Conservation (phyloP, 2,888 invertebrate species). For the Philereme transversata region DNA sequence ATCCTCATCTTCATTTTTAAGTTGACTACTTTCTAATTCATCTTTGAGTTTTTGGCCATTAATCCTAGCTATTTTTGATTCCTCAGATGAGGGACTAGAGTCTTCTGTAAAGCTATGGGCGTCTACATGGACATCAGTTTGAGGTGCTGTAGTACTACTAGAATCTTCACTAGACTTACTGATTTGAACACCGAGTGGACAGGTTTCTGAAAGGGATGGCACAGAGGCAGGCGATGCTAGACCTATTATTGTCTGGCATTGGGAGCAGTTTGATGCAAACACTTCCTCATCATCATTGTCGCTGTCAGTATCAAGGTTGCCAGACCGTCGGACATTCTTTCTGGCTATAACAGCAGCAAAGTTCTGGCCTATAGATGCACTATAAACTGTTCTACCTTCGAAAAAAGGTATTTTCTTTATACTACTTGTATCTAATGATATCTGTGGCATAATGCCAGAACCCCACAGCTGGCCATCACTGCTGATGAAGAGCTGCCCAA, state of each 20-base stretch:
- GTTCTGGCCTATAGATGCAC: conserved; percentile 89
- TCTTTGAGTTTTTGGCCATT: conserved; percentile 62
- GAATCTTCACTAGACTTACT: conserved; percentile 85
- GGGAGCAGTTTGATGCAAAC: conserved; percentile 86
- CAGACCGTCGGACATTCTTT: conserved; percentile 80
- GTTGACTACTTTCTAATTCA: conserved; percentile 54
- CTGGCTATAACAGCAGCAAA: conserved; percentile 90
- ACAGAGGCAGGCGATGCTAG: conserved; percentile 84
- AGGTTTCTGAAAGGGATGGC: conserved; percentile 86
- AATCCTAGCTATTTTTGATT: conserved; percentile 77
- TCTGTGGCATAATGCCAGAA: conserved; percentile 87
- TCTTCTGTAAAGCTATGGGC: conserved; percentile 82
- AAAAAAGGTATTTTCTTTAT: conserved; percentile 88
- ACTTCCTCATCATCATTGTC: conserved; percentile 86
- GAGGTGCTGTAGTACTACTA: conserved; percentile 84
- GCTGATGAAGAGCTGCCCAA: conserved; percentile 86
- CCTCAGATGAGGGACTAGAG: conserved; percentile 83
- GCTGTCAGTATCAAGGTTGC: conserved; percentile 84
- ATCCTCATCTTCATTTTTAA: conserved; percentile 52
- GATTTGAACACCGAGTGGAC: conserved; percentile 85
- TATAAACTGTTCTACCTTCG: conserved; percentile 86
- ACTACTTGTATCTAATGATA: conserved; percentile 83
- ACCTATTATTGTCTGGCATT: conserved; percentile 84
- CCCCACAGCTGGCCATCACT: conserved; percentile 89
- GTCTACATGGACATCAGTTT: conserved; percentile 82